Evolutionary conservation across 2,888 invertebrate genomes (phyloP).

Genomic region (Acronicta alni): DNA sequence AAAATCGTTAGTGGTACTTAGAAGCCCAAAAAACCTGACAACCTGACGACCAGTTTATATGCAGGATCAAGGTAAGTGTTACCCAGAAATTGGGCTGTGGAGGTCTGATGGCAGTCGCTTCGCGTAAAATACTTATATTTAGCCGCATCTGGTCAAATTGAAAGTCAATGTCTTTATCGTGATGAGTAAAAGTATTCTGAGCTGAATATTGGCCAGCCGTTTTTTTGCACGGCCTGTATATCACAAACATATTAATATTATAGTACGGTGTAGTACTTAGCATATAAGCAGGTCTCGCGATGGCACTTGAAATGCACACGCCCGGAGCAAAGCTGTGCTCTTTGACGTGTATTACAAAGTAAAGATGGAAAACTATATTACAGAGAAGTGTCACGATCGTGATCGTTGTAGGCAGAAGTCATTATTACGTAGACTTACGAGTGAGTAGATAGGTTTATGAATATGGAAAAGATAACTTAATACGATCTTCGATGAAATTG

Average conservation of each 20-base stretch:
- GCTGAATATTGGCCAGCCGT: neutral
- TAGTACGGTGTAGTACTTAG: conserved; percentile 13
- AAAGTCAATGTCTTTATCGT: no score
- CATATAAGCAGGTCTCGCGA: conserved; percentile 34
- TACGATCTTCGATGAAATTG: no score
- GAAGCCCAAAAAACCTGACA: no score
- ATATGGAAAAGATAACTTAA: neutral
- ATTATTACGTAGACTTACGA: conserved; percentile 8
- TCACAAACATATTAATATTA: conserved; percentile 25
- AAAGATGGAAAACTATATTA: conserved; percentile 27
- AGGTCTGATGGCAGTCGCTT: no score
- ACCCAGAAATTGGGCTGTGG: no score
- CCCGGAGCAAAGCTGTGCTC: conserved; percentile 30
- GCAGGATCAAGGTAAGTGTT: no score
- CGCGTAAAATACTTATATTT: no score
- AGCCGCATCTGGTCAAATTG: no score
- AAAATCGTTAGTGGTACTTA: no score
- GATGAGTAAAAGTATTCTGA: no score
- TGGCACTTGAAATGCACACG: conserved; percentile 42
- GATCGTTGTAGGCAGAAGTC: conserved; percentile 8
- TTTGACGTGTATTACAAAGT: conserved; percentile 43
- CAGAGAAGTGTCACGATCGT: conserved; percentile 15
- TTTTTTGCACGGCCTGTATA: conserved; percentile 26
- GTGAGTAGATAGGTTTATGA: neutral
- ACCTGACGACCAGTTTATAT: no score